Base-by-base conservation (phyloP, 1,140 invertebrate genomes). In the Brachionus plicatilis region DNA sequence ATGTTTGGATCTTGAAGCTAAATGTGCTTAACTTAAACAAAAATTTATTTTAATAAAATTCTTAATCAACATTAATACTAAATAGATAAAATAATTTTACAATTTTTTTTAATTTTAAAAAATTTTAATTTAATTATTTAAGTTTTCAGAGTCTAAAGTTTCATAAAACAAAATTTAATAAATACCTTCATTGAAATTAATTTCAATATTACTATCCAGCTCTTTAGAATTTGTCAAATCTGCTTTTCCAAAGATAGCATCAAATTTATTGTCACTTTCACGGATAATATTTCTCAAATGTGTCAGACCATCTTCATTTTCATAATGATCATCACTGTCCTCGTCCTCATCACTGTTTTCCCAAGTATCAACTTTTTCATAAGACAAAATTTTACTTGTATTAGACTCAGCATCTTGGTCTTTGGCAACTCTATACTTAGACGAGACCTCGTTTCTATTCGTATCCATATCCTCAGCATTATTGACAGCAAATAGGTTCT, bases 181-280 rank as follows among this genome's bases (percentile, higher is more conserved):
- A 72, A 41, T 72, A 72, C 68, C 68, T 76, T 76, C 72, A 29
- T 76, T 76, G 12, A 76, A 50, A 50, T 76, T 76, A 8, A 76
- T 50, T 53, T 76, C 72, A 50, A 76, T 76, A 76, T 76, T 76
- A 47, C 72, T 76, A 1, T 76, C 72, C 2, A 76, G 11, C 20
- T 76, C 72, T 24, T 76, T 76, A 0, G 72, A 76, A 76, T 76
- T 76, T 0, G 72, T 76, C 20, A 76, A 27, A 76, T 76, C 72
- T 47, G 72, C 43, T n/a, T 24, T 47, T 0, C 72, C 72, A 20
- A 76, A 76, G 14, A 76, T 37, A 27, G 72, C n/a, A 76, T 76
- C 72, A 27, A 50, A 76, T 76, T 76, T 76, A 29, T 76, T 76
- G 11, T 75, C 70, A 43, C 43, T 50, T 76, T 76, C 72, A 24